These are phyloP conservation scores for Anthopleura sola DNA, from an alignment of 64 coral and sea anemone species.

Conservation along the genomic window DNA sequence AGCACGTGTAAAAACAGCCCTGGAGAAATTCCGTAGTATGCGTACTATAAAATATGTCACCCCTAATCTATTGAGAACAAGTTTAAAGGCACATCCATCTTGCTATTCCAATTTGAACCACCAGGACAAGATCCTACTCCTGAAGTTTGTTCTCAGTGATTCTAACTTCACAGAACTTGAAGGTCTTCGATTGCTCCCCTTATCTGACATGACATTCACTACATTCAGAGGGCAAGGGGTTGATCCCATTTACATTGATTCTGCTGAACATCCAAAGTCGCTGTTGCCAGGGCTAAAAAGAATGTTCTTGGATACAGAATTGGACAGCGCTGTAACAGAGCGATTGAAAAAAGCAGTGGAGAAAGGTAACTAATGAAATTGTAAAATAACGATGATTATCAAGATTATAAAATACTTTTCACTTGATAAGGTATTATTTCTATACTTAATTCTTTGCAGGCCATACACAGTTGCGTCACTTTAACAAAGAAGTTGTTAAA, in stretches of 20 bases:
- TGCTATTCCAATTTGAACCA: conserved; percentile 13
- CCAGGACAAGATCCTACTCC: conserved; percentile 48
- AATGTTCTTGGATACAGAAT: conserved; percentile 37
- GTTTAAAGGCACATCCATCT: background rate
- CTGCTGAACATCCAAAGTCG: conserved; percentile 34
- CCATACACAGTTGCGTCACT: conserved; percentile 18
- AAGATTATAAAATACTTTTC: too few relatives aligned
- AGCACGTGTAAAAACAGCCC: conserved; percentile 40
- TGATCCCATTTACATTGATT: conserved; percentile 36
- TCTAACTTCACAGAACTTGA: conserved; percentile 39
- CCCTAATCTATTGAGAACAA: conserved; percentile 8
- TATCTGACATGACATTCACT: conserved; percentile 31
- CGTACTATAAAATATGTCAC: background rate
- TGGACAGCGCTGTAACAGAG: background rate
- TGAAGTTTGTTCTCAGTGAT: conserved; percentile 56
- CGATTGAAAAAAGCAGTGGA: conserved; percentile 35
- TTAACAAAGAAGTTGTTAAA: conserved; percentile 8
- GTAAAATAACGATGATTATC: too few relatives aligned
- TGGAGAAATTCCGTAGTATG: background rate
- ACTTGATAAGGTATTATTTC: too few relatives aligned
- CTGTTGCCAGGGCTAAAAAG: conserved; percentile 37
- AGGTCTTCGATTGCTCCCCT: conserved; percentile 50
- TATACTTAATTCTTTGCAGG: conserved; percentile 4
- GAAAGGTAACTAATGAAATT: background rate
- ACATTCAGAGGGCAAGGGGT: background rate